Evolutionary conservation across 2,797 vertebrate species (phyloP), one percentile per base, ranked within the genome.

Genomic region (Lacerta bilineata): DNA sequence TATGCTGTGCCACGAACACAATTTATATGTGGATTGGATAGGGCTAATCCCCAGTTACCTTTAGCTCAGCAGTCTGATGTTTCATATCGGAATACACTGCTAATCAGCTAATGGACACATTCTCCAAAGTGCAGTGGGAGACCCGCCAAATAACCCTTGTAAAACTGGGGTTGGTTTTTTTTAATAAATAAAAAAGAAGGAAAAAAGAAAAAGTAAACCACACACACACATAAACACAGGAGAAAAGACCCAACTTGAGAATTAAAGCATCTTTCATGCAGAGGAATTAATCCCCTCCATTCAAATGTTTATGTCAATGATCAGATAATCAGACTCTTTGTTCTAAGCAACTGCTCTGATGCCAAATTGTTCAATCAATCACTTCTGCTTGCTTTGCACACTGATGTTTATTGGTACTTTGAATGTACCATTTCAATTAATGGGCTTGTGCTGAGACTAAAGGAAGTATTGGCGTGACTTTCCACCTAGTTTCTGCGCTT

Each of bases 341-440:
- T 93, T 93, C 80, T 76, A 86, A 94, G 91, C 84, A 68, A 83
- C 43, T 86, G 4, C 83, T 91, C 66, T 91, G 64, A 72, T 72
- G 39, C 59, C 93, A 94, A 94, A 94, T 94, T 39, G 25, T 89
- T 46, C 74, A 91, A 91, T 95, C 84, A 89, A 50, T 95, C 91
- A 92, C 86, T 94, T 93, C 80, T 87, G 85, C 88, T 94, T 85
- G 1, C 88, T 85, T 85, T 91, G 78, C 80, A 79, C 4, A 4
- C 80, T 88, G 88, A 91, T 90, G 87, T 89, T 94, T 92, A 91
- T 41, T 90, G 69, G 64, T 87, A 88, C 8, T 39, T 91, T 84
- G 87, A 93, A 92, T 90, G 88, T 29, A 10, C 50, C 82, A 77
- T 92, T 96, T 94, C 69, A 27, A 46, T 91, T 88, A 95, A 94